Conservation (phyloP, 1,140 invertebrate species). For the Rhagoletis zephyria region DNA sequence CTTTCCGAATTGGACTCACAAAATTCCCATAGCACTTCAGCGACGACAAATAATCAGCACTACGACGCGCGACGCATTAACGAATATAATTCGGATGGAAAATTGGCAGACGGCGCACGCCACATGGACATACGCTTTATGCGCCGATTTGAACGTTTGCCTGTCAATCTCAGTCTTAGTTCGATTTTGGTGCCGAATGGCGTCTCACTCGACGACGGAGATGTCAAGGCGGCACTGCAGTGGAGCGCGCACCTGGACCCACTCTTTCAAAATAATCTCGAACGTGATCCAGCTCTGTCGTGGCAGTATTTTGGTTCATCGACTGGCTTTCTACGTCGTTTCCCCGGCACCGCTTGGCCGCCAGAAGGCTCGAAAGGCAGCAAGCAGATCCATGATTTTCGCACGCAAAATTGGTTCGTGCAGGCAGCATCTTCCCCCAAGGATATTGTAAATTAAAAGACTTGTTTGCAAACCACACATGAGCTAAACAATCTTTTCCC, state of each 20-base stretch:
- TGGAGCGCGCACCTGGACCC: conserved; percentile 94
- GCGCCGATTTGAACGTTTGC: conserved; percentile 85
- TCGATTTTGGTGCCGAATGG: conserved; percentile 91
- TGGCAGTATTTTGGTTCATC: conserved; percentile 98
- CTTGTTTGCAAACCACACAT: not conserved
- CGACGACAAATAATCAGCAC: conserved; percentile 74
- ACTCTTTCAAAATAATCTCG: conserved; percentile 92
- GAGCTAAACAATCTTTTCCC: not conserved
- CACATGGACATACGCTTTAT: conserved; percentile 81
- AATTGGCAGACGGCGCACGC: conserved; percentile 78
- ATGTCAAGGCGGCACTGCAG: conserved; percentile 88
- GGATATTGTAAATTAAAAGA: conserved; percentile 79
- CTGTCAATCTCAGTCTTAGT: conserved; percentile 88
- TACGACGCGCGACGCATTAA: conserved; percentile 84
- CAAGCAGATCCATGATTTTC: conserved; percentile 89
- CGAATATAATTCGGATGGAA: conserved; percentile 81
- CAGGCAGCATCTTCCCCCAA: conserved; percentile 96
- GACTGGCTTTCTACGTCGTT: conserved; percentile 91
- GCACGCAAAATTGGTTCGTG: conserved; percentile 92
- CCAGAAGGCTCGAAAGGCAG: conserved; percentile 78
- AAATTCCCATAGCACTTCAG: conserved; percentile 73
- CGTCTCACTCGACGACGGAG: conserved; percentile 82
- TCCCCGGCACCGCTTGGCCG: conserved; percentile 90
- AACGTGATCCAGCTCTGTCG: conserved; percentile 89
- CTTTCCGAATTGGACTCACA: conserved; percentile 77